phyloP scores from a whole-genome alignment of 2,888 invertebrate genomes.

The Nysson spinosus region DNA sequence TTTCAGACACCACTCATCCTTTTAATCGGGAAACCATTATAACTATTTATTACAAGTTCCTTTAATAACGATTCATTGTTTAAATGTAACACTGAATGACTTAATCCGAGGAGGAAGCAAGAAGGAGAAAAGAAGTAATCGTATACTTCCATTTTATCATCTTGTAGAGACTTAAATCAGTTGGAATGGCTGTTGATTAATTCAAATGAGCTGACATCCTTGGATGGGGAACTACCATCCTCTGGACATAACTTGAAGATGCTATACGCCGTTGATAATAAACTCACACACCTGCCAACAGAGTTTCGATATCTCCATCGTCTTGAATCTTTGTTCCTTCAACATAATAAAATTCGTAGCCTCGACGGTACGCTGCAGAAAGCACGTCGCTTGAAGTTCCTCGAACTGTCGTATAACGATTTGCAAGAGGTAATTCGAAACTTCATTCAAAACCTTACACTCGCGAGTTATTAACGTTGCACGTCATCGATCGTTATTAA shows the following conservation, averaged over 20 bases:
- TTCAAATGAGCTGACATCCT: conserved; percentile 84
- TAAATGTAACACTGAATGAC: no score
- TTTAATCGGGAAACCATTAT: no score
- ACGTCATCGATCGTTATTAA: no score
- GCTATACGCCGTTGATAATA: conserved; percentile 87
- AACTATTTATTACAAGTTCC: not conserved
- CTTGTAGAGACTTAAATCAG: conserved; percentile 81
- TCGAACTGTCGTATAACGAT: conserved; percentile 86
- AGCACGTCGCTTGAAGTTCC: conserved; percentile 82
- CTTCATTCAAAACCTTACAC: no score
- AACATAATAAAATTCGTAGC: conserved; percentile 84
- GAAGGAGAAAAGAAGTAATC: not conserved
- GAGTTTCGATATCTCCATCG: conserved; percentile 85
- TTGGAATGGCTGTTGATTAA: conserved; percentile 89
- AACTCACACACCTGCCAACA: conserved; percentile 84
- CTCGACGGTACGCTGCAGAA: conserved; percentile 86
- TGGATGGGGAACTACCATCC: conserved; percentile 87
- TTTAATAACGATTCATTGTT: no score
- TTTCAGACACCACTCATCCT: not conserved
- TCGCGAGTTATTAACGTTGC: no score
- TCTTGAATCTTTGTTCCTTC: conserved; percentile 85
- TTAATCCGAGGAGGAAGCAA: no score
- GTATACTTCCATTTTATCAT: not conserved
- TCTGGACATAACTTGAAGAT: conserved; percentile 83
- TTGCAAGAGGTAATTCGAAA: conserved; percentile 81